These are phyloP conservation scores for Campoletis sonorensis DNA, from an alignment of 1,140 invertebrate genomes.

Conservation along the genomic window DNA sequence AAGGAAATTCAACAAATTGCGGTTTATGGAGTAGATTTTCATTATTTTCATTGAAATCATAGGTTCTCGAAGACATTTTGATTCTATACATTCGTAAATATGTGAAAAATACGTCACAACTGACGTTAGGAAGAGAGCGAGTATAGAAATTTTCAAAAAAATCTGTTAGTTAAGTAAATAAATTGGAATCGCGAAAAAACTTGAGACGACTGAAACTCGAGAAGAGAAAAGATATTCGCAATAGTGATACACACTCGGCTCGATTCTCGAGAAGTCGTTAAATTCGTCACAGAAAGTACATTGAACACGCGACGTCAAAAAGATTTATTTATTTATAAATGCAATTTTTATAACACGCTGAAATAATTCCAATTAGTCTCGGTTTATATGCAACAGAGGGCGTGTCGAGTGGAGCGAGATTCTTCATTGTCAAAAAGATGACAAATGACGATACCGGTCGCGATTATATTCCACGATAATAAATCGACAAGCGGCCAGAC, in stretches of 20 bases:
- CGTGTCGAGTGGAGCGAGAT: not conserved
- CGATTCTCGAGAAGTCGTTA: not conserved
- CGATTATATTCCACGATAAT: slow-evolving; percentile 10
- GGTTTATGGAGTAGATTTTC: too few species aligned
- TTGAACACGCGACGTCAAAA: not conserved
- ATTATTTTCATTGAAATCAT: too few species aligned
- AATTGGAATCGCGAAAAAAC: too few species aligned
- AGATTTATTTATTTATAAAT: slow-evolving; percentile 27
- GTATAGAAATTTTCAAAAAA: too few species aligned
- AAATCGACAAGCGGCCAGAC: not conserved
- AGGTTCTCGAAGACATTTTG: too few species aligned
- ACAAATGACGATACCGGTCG: slow-evolving; percentile 1
- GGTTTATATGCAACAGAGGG: not conserved
- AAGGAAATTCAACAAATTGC: not conserved
- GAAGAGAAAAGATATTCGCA: too few species aligned
- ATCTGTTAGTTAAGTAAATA: too few species aligned
- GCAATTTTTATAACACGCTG: slow-evolving; percentile 32
- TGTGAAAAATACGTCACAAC: too few species aligned
- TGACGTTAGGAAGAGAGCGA: too few species aligned
- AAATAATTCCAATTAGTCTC: slow-evolving; percentile 44
- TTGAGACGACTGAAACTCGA: too few species aligned
- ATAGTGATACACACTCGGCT: too few species aligned
- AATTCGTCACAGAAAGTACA: not conserved
- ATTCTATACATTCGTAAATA: too few species aligned
- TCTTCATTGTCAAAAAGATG: slow-evolving; percentile 43